phyloP scores from a whole-genome alignment of 2,888 invertebrate genomes.

The Acanthosoma haemorrhoidale region DNA sequence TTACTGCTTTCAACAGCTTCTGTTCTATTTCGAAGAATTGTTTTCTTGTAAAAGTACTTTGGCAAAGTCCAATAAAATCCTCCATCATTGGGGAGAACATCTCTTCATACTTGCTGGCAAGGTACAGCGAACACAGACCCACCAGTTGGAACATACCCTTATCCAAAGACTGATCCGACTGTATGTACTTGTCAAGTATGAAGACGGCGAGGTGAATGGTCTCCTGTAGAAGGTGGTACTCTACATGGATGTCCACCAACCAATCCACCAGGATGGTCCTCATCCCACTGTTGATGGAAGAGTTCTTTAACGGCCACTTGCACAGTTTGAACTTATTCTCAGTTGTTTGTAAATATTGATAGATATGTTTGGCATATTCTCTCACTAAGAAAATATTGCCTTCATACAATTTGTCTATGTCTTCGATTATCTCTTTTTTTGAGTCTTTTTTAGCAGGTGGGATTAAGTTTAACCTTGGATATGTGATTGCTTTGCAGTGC shows the following conservation, averaged over 20 bases:
- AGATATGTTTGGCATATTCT: slow-evolving; percentile 20
- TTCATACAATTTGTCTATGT: slow-evolving; percentile 18
- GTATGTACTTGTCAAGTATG: slow-evolving; percentile 83
- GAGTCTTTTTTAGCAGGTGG: not conserved
- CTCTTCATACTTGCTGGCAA: slow-evolving; percentile 94
- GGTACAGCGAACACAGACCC: slow-evolving; percentile 81
- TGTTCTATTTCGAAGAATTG: slow-evolving; percentile 31
- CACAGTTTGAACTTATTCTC: not conserved
- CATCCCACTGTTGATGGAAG: slow-evolving; percentile 65
- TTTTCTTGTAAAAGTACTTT: slow-evolving; percentile 14
- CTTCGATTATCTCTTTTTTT: slow-evolving; percentile 7
- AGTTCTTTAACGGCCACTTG: not conserved
- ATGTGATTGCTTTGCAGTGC: not conserved
- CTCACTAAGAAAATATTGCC: slow-evolving; percentile 5
- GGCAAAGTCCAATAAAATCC: slow-evolving; percentile 87
- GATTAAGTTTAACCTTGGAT: not conserved
- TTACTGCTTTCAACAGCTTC: slow-evolving; percentile 20
- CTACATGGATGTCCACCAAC: slow-evolving; percentile 84
- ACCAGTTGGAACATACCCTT: slow-evolving; percentile 72
- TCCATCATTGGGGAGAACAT: slow-evolving; percentile 77
- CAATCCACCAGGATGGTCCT: slow-evolving; percentile 87
- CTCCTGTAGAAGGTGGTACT: slow-evolving; percentile 79
- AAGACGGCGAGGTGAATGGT: slow-evolving; percentile 84
- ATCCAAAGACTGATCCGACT: slow-evolving; percentile 48
- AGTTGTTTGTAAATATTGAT: not conserved